phyloP scores from a whole-genome alignment of 2,888 invertebrate genomes.

The Acanthosepion esculentum region DNA sequence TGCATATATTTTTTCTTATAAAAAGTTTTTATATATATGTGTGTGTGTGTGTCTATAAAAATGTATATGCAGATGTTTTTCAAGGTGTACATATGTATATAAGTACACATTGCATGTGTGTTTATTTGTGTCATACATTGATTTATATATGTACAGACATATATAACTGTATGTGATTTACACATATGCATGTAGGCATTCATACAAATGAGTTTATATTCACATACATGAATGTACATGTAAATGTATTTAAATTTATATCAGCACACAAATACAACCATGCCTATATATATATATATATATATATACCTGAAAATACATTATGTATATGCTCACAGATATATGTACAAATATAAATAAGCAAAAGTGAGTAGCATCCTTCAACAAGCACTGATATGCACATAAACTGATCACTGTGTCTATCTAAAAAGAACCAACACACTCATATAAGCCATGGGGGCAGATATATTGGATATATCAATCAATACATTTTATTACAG shows the following conservation, averaged over 20 bases:
- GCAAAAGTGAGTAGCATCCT: no score
- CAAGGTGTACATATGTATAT: no score
- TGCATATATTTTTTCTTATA: no score
- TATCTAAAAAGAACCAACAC: no score
- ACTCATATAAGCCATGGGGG: background rate
- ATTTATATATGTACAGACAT: background rate
- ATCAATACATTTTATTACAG: background rate
- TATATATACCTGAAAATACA: background rate
- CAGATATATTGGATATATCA: constrained; percentile 17
- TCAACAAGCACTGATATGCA: no score
- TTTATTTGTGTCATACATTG: no score
- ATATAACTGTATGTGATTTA: background rate
- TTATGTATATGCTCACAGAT: background rate
- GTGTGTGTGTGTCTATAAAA: no score
- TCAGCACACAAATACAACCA: background rate
- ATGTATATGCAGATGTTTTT: no score
- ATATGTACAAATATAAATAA: background rate
- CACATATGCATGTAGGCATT: background rate
- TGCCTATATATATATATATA: background rate
- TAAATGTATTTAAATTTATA: background rate
- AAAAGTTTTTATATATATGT: no score
- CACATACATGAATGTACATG: background rate
- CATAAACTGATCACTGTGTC: no score
- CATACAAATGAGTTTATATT: background rate
- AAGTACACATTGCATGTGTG: background rate